phyloP scores from a whole-genome alignment of 2,113 vertebrate genomes.

The Narcine bancroftii region DNA sequence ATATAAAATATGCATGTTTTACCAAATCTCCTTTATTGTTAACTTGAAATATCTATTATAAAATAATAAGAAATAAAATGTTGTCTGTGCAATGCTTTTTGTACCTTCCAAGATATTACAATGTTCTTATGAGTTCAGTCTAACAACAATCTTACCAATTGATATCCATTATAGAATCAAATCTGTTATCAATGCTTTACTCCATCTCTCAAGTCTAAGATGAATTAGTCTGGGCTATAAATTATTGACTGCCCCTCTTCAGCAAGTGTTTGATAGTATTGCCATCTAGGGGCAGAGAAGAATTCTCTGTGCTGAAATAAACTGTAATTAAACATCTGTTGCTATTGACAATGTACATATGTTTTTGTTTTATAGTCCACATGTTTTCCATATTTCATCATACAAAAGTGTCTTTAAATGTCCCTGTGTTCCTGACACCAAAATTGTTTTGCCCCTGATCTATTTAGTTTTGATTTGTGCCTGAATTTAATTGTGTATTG shows the following conservation, averaged over 20 bases:
- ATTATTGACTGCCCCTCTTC: constrained; percentile 62
- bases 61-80: constrained; percentile 26
- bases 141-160: constrained; percentile 24
- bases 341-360: constrained; percentile 79
- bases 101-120: constrained; percentile 3
- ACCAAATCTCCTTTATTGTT: too few relatives aligned
- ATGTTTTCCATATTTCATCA: constrained; percentile 71
- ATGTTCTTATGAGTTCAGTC: constrained; percentile 31
- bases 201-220: constrained; percentile 64
- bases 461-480: constrained; percentile 62
- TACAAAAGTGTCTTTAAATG: constrained; percentile 64
- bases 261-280: constrained; percentile 76
- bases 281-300: constrained; percentile 78
- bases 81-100: not conserved
- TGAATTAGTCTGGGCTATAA: constrained; percentile 62
- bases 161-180: constrained; percentile 76
- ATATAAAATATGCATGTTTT: not conserved
- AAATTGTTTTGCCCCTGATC: constrained; percentile 59
- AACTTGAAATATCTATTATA: not conserved
- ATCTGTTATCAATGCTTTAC: constrained; percentile 71
- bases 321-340: constrained; percentile 73
- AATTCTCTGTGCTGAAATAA: constrained; percentile 70
- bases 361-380: constrained; percentile 76
- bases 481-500: constrained; percentile 55
- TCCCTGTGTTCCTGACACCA: constrained; percentile 55